Base-by-base conservation (phyloP, 2,797 vertebrate species). In the Crenichthys baileyi region DNA sequence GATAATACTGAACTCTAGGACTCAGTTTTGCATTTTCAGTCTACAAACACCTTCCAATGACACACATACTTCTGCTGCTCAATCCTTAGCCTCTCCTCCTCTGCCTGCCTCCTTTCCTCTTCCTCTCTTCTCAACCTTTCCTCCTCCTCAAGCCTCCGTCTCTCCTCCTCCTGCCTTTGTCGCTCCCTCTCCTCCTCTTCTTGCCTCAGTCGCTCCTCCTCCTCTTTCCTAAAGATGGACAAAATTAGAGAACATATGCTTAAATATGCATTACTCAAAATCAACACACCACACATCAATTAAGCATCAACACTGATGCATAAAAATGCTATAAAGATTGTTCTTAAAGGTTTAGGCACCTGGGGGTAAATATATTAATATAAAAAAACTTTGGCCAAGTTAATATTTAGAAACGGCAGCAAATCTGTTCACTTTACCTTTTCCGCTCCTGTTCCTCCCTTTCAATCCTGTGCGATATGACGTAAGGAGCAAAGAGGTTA, bases 381-480 rank as follows among this genome's bases (percentile, higher is more conserved):
- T 3, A 71, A 53, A 36, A 24, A 39, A 61, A 29, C 41, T 56
- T 50, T 67, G 36, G n/a, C 1, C 2, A 13, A 72, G 56, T 75
- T 44, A 75, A 68, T 56, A 72, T 74, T 78, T 83, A 78, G 36
- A 75, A 22, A 58, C 51, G 50, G 70, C 6, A 46, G 36, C 29
- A 4, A 51, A 72, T 29, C 7, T 11, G 4, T 56, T n/a, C 44
- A 22, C 51, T 61, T 88, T 93, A 99, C 98, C 98, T 97, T 95
- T 96, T 99, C 81, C 97, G 96, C 84, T 99, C 98, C 88, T 98
- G 98, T 78, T 99, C 98, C 87, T 99, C 97, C 87, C 95, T 97
- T 91, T 99, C 98, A 80, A 99, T 99, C 91, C 97, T 98, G 95
- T 99, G 98, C 53, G 98, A 99, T 2, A 95, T 97, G 83, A 99